Conservation (phyloP, 2,888 invertebrate species). For the Bombylius major region DNA sequence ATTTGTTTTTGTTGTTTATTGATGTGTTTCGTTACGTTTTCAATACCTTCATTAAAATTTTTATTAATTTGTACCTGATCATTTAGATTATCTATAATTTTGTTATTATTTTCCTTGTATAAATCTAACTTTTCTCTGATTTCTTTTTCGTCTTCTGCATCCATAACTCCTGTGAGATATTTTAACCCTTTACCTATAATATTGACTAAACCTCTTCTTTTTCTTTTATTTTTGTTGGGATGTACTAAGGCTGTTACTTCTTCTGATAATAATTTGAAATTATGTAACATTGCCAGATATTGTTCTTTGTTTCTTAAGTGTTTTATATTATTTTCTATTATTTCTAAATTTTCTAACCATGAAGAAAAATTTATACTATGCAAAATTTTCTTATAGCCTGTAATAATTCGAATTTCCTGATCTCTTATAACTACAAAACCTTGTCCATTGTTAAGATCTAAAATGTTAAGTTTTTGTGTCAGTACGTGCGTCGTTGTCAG, state of each 20-base stretch:
- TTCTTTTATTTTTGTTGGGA: constrained; percentile 8
- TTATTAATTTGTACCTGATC: constrained; percentile 7
- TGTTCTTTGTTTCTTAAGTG: constrained; percentile 8
- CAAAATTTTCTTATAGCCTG: constrained; percentile 8
- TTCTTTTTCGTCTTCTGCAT: constrained; percentile 12
- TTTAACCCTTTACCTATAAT: constrained; percentile 12
- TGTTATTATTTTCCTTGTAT: not conserved
- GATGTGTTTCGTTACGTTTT: constrained; percentile 15
- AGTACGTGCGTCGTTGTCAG: no score
- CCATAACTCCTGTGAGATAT: constrained; percentile 13
- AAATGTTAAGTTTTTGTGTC: no score
- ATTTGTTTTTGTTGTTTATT: constrained; percentile 13
- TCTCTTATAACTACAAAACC: no score
- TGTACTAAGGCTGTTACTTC: not conserved
- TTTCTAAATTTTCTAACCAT: not conserved
- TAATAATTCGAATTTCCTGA: not conserved
- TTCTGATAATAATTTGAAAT: no score
- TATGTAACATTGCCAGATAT: not conserved
- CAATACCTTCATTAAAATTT: constrained; percentile 12
- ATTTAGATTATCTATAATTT: constrained; percentile 6
- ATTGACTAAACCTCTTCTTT: constrained; percentile 10
- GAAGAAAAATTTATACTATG: constrained; percentile 11
- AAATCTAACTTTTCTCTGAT: constrained; percentile 1
- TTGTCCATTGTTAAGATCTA: no score
- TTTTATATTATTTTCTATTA: constrained; percentile 7